Base-by-base conservation (phyloP, 2,888 invertebrate species). In the Catocala sponsa region DNA sequence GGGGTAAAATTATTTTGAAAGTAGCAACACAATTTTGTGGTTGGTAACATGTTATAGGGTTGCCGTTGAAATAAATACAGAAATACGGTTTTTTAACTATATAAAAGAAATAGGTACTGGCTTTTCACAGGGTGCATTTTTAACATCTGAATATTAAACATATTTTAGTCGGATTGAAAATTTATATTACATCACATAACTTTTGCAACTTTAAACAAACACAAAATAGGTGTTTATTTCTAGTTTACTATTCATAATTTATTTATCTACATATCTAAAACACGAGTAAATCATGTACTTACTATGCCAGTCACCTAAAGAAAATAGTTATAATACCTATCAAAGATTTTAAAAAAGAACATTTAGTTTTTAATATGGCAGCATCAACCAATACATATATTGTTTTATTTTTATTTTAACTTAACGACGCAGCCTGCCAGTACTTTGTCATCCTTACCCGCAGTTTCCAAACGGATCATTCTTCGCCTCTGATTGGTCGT, bases 401-500 rank as follows among this genome's bases (percentile, higher is more conserved):
- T 25, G 25, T 25, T 25, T 25, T 25, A 46, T 52, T 13, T 35
- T 25, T 54, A 44, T 50, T 72, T 42, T 9, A 38, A 38, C 35
- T 6, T 38, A 6, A 38, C 35, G 49, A 72, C 15, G 54, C 52
- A 52, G 11, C 15, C 55, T 47, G 33, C 35, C n/a, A 63, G 53
- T 41, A 61, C 42, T 53, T 58, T 67, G 55, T 53, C 78, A 73
- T 67, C 71, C 69, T 57, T 78, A 60, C 6, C 52, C 52, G 42
- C 56, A 58, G 71, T 75, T 73, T 68, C 65, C 63, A 73, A 81
- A 79, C 80, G 79, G 66, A 83, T 88, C 90, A 76, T 76, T 91
- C 91, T 80, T 78, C 93, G 87, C 89, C 83, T 77, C 83, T 92
- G 89, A 92, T 92, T 92, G 92, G 92, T 80, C 78, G 83, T 76